A percentile compares a stretch with the other conserved stretches of the same genome.
Evolutionary conservation across 2,797 vertebrate species (phyloP).

Genomic region (Cynopterus sphinx): DNA sequence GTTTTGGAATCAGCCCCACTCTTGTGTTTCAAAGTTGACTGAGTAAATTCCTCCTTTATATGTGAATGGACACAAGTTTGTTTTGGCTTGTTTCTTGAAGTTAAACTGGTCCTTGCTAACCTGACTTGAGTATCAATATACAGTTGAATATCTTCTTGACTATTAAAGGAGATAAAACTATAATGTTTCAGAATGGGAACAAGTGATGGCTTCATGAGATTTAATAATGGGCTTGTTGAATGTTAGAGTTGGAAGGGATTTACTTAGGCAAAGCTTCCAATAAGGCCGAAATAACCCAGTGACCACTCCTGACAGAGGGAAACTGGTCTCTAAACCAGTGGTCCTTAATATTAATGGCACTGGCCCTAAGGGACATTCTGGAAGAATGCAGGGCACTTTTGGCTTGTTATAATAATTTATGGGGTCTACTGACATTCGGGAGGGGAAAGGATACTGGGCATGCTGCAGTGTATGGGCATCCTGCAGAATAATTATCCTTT

Average conservation of each 20-base stretch:
- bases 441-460: neutral
- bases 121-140: neutral
- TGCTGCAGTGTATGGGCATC: neutral
- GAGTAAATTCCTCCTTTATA: neutral
- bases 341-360: neutral
- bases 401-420: neutral
- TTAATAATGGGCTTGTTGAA: neutral
- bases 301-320: neutral
- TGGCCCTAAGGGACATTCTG: neutral
- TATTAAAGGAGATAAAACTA: neutral
- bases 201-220: neutral
- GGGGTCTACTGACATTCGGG: neutral
- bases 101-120: neutral
- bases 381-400: neutral
- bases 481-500: neutral
- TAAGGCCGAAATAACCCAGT: neutral
- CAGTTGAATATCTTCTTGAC: neutral
- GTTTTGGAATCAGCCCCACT: neutral
- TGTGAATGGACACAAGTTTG: neutral
- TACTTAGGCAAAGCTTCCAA: neutral
- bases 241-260: neutral
- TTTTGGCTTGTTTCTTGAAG: neutral
- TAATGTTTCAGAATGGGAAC: neutral
- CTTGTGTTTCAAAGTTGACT: neutral
- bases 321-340: neutral